Evolutionary conservation across 2,888 invertebrate species (phyloP).

Genomic region (Himalopsyche anomala): DNA sequence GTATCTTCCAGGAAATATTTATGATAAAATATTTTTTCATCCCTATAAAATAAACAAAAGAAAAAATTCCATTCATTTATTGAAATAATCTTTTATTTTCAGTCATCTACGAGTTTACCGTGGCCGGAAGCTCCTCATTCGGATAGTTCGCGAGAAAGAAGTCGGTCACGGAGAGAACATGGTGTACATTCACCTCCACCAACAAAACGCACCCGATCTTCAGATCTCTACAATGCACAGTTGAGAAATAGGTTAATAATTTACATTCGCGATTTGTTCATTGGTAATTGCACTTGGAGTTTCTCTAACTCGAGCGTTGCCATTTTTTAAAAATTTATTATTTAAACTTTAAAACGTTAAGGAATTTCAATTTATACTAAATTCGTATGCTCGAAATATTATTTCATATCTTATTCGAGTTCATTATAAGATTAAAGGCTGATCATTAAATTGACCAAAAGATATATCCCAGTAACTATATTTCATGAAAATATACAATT

Average conservation of each 20-base stretch:
- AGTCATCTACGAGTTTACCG: slow-evolving; percentile 79
- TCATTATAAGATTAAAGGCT: too few species aligned
- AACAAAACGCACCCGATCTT: slow-evolving; percentile 83
- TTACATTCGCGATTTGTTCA: slow-evolving; percentile 41
- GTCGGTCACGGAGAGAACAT: slow-evolving; percentile 74
- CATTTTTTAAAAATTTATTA: too few species aligned
- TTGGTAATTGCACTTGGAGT: neutral
- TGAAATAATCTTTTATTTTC: slow-evolving; percentile 63
- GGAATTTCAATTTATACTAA: too few species aligned
- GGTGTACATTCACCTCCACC: slow-evolving; percentile 78
- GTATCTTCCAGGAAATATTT: too few species aligned
- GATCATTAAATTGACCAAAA: too few species aligned
- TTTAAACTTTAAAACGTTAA: too few species aligned
- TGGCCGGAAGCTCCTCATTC: slow-evolving; percentile 75
- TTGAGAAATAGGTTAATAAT: slow-evolving; percentile 74
- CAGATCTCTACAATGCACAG: slow-evolving; percentile 82
- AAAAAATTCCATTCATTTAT: neutral
- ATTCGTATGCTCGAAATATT: too few species aligned
- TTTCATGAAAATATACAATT: too few species aligned
- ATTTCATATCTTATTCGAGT: too few species aligned
- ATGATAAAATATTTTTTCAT: too few species aligned
- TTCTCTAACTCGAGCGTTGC: neutral
- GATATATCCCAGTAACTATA: too few species aligned
- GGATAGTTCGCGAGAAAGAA: slow-evolving; percentile 73
- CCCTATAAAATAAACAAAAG: too few species aligned